Evolutionary conservation across 2,888 invertebrate genomes (phyloP).

Genomic region (Sialis fuliginosa): DNA sequence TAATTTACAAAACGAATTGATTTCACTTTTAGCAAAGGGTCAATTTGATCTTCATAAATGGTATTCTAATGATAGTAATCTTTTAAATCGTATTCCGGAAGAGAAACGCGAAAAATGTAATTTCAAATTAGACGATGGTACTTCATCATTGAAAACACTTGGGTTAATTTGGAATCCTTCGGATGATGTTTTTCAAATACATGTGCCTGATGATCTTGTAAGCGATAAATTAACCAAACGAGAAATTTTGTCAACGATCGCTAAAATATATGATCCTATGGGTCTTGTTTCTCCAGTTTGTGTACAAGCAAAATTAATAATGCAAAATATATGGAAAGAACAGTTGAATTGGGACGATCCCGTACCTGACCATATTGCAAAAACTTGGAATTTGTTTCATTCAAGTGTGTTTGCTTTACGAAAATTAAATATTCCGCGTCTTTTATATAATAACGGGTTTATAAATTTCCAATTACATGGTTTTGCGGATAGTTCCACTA

Average conservation of each 20-base stretch:
- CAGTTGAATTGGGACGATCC: background rate
- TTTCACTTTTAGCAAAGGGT: background rate
- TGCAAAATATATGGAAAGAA: background rate
- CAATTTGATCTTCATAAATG: slow-evolving; percentile 8
- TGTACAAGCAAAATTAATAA: background rate
- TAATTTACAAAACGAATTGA: slow-evolving; percentile 2
- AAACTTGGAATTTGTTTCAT: too few species aligned
- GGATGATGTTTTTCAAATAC: background rate
- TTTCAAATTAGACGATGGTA: background rate
- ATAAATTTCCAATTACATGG: background rate
- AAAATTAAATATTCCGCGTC: too few species aligned
- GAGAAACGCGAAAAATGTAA: background rate
- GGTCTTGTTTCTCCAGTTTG: background rate
- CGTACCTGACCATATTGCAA: background rate
- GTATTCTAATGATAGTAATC: slow-evolving; percentile 5
- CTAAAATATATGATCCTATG: background rate
- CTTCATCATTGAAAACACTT: background rate
- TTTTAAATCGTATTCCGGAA: slow-evolving; percentile 1
- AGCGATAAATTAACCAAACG: background rate
- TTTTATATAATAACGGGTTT: too few species aligned
- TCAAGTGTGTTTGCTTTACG: too few species aligned
- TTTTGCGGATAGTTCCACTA: background rate
- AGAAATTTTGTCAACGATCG: background rate
- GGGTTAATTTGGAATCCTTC: slow-evolving; percentile 1
- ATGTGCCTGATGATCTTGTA: background rate